These are phyloP conservation scores for Epizoanthus scotinus DNA, from an alignment of 92 coral and sea anemone species.

Conservation along the genomic window DNA sequence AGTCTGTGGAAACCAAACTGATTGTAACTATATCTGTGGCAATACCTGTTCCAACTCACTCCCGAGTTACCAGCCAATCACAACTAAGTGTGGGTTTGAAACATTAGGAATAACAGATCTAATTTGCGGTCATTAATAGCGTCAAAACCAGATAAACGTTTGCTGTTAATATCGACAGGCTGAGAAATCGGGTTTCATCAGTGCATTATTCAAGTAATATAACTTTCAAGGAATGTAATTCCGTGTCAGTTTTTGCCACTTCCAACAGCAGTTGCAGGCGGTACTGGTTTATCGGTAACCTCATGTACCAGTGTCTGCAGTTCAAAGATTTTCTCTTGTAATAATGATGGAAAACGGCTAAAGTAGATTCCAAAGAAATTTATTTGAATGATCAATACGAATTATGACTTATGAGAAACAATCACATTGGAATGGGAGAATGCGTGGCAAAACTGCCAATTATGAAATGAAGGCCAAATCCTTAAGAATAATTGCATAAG, in stretches of 20 bases:
- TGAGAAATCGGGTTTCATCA: not conserved
- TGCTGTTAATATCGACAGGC: not conserved
- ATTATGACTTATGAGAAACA: no score
- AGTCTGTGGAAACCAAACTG: not conserved
- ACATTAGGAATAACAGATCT: conserved; percentile 7
- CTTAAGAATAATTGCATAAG: not conserved
- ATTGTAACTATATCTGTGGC: not conserved
- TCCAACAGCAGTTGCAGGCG: not conserved
- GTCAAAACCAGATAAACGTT: conserved; percentile 6
- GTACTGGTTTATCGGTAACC: not conserved
- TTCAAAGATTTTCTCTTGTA: not conserved
- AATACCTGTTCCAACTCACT: not conserved
- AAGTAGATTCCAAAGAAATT: no score
- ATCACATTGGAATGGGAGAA: no score
- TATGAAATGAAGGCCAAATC: not conserved
- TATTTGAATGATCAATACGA: no score
- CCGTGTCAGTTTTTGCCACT: no score
- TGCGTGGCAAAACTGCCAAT: no score
- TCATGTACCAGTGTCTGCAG: not conserved
- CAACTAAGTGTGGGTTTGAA: not conserved
- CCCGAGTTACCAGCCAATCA: conserved; percentile 5
- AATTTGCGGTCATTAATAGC: conserved; percentile 1
- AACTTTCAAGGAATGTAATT: not conserved
- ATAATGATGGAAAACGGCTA: not conserved
- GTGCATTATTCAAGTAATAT: not conserved